These are phyloP conservation scores for Philereme transversata DNA, from an alignment of 2,888 invertebrate genomes.

Conservation along the genomic window DNA sequence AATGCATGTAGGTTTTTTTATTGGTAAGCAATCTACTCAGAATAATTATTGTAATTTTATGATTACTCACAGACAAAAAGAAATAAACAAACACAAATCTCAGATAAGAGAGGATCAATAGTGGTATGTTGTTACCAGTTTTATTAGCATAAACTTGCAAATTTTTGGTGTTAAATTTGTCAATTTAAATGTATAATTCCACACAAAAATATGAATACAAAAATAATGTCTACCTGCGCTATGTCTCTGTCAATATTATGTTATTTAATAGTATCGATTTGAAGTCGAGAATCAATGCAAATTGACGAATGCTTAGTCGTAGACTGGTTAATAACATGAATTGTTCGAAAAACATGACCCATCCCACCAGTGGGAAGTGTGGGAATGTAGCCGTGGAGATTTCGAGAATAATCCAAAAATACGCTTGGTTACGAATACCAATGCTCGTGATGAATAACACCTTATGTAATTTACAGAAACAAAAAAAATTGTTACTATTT, in stretches of 20 bases:
- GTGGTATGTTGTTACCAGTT: conserved; percentile 9
- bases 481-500: too few species aligned
- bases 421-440: too few species aligned
- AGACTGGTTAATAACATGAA: too few species aligned
- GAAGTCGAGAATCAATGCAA: conserved; percentile 23
- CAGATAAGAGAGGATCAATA: conserved; percentile 7
- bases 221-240: conserved; percentile 3
- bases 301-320: conserved; percentile 18
- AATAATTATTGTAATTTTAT: too few species aligned
- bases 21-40: too few species aligned
- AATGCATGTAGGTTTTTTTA: too few species aligned
- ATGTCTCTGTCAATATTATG: conserved; percentile 25
- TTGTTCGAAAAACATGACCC: too few species aligned
- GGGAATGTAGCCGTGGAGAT: too few species aligned
- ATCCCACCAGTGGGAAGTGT: too few species aligned
- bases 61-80: background rate
- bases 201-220: conserved; percentile 2
- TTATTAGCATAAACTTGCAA: conserved; percentile 18
- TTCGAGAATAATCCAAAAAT: too few species aligned
- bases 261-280: conserved; percentile 14
- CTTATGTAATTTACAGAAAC: too few species aligned
- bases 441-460: too few species aligned
- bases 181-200: conserved; percentile 12
- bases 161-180: conserved; percentile 4
- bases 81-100: conserved; percentile 5